These are phyloP conservation scores for Malacoctenus gilli DNA, from an alignment of 2,797 vertebrate genomes.

Conservation along the genomic window DNA sequence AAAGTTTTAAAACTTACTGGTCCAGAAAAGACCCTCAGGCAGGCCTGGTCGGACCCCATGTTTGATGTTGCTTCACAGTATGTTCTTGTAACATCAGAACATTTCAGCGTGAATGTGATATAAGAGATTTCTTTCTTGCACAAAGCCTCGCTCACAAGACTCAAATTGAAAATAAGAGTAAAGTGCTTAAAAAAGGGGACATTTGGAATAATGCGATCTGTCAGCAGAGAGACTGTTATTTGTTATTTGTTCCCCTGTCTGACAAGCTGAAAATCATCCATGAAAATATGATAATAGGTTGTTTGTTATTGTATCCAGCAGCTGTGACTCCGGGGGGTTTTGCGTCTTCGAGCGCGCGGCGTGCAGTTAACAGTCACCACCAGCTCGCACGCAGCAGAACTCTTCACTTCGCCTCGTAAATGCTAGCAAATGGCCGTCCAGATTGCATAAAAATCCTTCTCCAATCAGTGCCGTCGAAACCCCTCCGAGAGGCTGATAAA, in stretches of 20 bases:
- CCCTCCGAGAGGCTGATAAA: too few relatives aligned
- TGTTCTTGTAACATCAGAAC: too few relatives aligned
- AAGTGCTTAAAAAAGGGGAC: slow-evolving; percentile 19
- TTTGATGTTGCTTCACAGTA: too few relatives aligned
- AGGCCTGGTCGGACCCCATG: too few relatives aligned
- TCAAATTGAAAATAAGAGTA: too few relatives aligned
- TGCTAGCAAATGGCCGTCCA: slow-evolving; percentile 57
- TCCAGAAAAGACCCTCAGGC: too few relatives aligned
- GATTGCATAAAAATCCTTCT: slow-evolving; percentile 49
- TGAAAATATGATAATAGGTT: slow-evolving; percentile 55
- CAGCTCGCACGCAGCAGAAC: slow-evolving; percentile 31
- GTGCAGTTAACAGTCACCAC: slow-evolving; percentile 39
- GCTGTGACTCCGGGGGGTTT: slow-evolving; percentile 50
- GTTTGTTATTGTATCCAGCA: slow-evolving; percentile 56
- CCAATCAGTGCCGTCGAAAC: too few relatives aligned
- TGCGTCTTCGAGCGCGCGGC: slow-evolving; percentile 33
- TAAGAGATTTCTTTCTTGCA: too few relatives aligned
- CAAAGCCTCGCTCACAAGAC: too few relatives aligned
- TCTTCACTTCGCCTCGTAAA: slow-evolving; percentile 31
- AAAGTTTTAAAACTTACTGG: too few relatives aligned
- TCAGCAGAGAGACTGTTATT: slow-evolving; percentile 27
- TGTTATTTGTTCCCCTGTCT: slow-evolving; percentile 39
- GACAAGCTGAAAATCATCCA: slow-evolving; percentile 44
- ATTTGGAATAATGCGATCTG: slow-evolving; percentile 28
- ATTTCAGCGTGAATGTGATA: too few relatives aligned